Conservation (phyloP, 1,140 invertebrate species). For the Drosophila dunni region DNA sequence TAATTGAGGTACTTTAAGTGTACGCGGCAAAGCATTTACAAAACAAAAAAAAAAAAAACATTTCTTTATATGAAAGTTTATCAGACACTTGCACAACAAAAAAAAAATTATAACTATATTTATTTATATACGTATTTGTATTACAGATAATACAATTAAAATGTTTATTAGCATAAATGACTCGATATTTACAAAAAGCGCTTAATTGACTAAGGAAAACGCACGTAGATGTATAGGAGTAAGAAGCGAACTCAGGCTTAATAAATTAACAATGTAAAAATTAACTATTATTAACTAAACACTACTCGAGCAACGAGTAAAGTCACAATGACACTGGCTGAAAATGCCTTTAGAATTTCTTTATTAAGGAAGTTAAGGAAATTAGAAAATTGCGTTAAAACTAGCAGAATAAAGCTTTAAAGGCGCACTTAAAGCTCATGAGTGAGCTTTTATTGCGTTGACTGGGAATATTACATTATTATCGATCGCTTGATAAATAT, state of each 20-base stretch:
- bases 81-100: constrained; percentile 32
- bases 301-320: constrained; percentile 22
- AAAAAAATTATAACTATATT: constrained; percentile 34
- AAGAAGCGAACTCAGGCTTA: constrained; percentile 57
- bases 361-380: background rate
- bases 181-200: constrained; percentile 81
- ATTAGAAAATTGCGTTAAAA: background rate
- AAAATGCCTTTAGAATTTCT: background rate
- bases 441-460: no score
- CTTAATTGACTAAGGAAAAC: constrained; percentile 67
- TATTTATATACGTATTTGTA: constrained; percentile 29
- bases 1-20: constrained; percentile 75
- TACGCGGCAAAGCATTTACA: constrained; percentile 61
- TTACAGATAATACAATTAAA: constrained; percentile 34
- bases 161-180: constrained; percentile 74
- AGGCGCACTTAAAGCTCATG: no score
- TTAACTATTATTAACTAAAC: constrained; percentile 54
- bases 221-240: constrained; percentile 6
- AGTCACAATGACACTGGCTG: constrained; percentile 18
- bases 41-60: constrained; percentile 23
- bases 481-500: no score
- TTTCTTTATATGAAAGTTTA: constrained; percentile 24
- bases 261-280: constrained; percentile 64
- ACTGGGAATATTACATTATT: no score
- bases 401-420: no score